Base-by-base conservation (phyloP, 2,888 invertebrate genomes). In the Zonitis immaculata region DNA sequence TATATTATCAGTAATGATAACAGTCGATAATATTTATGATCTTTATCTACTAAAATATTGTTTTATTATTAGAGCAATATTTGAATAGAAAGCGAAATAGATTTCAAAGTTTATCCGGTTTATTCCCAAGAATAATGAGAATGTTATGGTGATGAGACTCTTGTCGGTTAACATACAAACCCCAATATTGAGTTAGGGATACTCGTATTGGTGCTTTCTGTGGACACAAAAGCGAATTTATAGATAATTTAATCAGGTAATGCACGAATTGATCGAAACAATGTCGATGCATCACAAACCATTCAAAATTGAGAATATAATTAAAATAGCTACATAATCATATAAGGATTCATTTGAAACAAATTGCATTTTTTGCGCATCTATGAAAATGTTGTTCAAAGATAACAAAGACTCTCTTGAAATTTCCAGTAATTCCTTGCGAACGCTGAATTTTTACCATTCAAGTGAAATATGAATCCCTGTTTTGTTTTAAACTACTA, bases 131-230 rank as follows among this genome's bases (percentile, higher is more conserved):
- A 74, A 70, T 75, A 74, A 75, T 73, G 74, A 71, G 73, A 73
- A 73, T 69, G 73, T 73, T 75, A 75, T 74, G 75, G 71, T 73
- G 73, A 75, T 74, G 74, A 74, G 73, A 64, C 66, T 62, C n/a
- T 3, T 22, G 20, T 64, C 63, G 61, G 66, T 70, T 66, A n/a
- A n/a, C n/a, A n/a, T 69, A 70, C 72, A 70, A 69, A 67, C 66
- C n/a, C n/a, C 67, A 61, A 73, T 69, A 72, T 72, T 71, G 71
- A 73, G 68, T 70, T 59, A 22, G 65, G 66, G 71, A n/a, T n/a
- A n/a, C n/a, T n/a, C n/a, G n/a, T 73, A 73, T 72, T 72, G 71
- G 68, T 66, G 62, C 62, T 59, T n/a, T 59, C 61, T 61, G 2
- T 1, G 1, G 18, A 60, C 57, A 59, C 59, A 66, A 61, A 56